Evolutionary conservation across 1,140 invertebrate species (phyloP), one percentile per base, ranked within the genome.

Genomic region (Anoplophora glabripennis): DNA sequence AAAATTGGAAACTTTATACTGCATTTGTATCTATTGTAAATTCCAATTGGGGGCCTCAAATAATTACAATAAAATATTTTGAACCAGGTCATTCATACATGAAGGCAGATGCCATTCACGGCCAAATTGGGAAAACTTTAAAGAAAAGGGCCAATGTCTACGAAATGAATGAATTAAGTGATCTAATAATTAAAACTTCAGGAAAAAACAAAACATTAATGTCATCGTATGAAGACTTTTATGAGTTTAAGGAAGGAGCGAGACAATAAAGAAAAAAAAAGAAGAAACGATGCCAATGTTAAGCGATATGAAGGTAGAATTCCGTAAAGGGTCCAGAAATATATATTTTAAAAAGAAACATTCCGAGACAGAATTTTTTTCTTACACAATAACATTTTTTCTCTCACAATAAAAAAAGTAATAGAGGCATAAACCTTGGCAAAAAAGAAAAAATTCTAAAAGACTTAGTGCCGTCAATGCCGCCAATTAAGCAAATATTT

Each of bases 361-460:
- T 28, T 28, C 21, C 21, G 21, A 28, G 21, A 28, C 21, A 28
- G 21, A 28, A 3, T 28, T 28, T 28, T 28, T 28, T 28, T 28
- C 17, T 46, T 46, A 14, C 37, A 11, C 37, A 14, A 40, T 40
- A 40, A 40, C 14, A n/a, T 14, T 10, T 40, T 14, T 14, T 40
- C 37, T 40, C 14, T n/a, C 37, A 40, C 11, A 40, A 40, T 40
- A 40, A 40, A 40, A 40, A 11, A 40, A 40, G 11, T 40, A 14
- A 40, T 40, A 40, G 37, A 40, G 37, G 17, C 17, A 48, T 38
- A 7, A 3, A n/a, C 48, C 37, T 21, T 42, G 33, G 11, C 14
- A 52, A 53, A 42, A 12, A 52, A 59, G 18, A 9, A 42, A 44
- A 33, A 44, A 46, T 48, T 33, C 10, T 33, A n/a, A 57, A 33